Evolutionary conservation across 1,140 invertebrate species (phyloP).

Genomic region (Maniola jurtina): DNA sequence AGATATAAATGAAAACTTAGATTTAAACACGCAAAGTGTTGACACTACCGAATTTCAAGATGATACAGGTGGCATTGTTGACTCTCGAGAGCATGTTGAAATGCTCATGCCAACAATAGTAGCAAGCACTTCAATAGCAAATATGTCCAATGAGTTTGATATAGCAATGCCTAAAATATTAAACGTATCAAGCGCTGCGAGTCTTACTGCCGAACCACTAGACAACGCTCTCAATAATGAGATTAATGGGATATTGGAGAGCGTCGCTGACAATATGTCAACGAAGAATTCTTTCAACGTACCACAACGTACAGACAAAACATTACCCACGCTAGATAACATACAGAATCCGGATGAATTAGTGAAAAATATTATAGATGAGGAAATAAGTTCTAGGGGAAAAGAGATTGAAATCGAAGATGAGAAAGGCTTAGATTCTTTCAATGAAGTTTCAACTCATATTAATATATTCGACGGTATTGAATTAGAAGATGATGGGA

Average conservation of each 20-base stretch:
- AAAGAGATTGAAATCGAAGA: slow-evolving; percentile 7
- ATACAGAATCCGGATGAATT: background rate
- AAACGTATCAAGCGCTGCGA: slow-evolving; percentile 23
- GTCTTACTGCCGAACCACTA: slow-evolving; percentile 8
- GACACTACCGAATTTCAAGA: background rate
- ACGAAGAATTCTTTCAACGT: background rate
- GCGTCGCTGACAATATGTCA: background rate
- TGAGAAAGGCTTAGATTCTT: slow-evolving; percentile 1
- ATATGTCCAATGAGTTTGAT: background rate
- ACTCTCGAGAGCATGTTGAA: slow-evolving; percentile 5
- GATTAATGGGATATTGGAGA: slow-evolving; percentile 15
- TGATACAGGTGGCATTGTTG: slow-evolving; percentile 4
- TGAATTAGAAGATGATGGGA: slow-evolving; percentile 55
- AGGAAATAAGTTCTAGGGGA: background rate
- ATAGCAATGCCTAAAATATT: slow-evolving; percentile 34
- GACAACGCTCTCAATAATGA: slow-evolving; percentile 4
- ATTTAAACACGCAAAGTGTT: background rate
- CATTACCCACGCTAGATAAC: background rate
- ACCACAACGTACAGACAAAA: background rate
- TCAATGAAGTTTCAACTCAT: slow-evolving; percentile 28
- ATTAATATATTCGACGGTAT: slow-evolving; percentile 42
- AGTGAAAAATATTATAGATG: slow-evolving; percentile 5
- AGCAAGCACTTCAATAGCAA: background rate
- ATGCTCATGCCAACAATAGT: background rate
- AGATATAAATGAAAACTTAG: background rate